Evolutionary conservation across 2,888 invertebrate species (phyloP).

Genomic region (Plebejus melissa): DNA sequence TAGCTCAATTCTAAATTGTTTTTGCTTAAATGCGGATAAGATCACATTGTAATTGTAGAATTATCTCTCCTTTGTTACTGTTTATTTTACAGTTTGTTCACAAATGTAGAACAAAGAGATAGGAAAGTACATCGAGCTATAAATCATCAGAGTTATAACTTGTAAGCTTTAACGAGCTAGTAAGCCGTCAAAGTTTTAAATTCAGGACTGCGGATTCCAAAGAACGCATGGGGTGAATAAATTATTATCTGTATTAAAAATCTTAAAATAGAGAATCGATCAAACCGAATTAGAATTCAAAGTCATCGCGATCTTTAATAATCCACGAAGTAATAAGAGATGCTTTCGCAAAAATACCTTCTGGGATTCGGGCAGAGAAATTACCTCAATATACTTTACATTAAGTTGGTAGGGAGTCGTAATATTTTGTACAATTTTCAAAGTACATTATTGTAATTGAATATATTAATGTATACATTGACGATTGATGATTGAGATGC

Average conservation of each 20-base stretch:
- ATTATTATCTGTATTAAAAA: slow-evolving; percentile 11
- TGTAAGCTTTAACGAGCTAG: neutral
- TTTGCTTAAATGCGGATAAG: neutral
- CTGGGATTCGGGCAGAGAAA: neutral
- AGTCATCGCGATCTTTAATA: slow-evolving; percentile 7
- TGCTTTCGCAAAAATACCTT: neutral
- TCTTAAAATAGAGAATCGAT: slow-evolving; percentile 14
- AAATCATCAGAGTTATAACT: slow-evolving; percentile 4
- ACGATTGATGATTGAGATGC: neutral
- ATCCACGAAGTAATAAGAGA: neutral
- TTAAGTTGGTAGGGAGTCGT: too few relatives aligned
- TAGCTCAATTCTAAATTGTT: neutral
- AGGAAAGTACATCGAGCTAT: neutral
- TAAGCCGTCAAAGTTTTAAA: slow-evolving; percentile 8
- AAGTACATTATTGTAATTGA: too few relatives aligned
- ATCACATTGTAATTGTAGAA: neutral
- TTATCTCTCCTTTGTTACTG: neutral
- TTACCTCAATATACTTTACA: neutral
- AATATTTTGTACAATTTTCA: too few relatives aligned
- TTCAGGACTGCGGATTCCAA: neutral
- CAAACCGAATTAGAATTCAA: slow-evolving; percentile 1
- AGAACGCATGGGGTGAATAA: neutral
- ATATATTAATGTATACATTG: neutral
- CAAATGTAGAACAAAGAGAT: neutral
- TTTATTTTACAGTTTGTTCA: neutral